Evolutionary conservation across 1,140 invertebrate genomes (phyloP).

Genomic region (Drosophila trapezifrons): DNA sequence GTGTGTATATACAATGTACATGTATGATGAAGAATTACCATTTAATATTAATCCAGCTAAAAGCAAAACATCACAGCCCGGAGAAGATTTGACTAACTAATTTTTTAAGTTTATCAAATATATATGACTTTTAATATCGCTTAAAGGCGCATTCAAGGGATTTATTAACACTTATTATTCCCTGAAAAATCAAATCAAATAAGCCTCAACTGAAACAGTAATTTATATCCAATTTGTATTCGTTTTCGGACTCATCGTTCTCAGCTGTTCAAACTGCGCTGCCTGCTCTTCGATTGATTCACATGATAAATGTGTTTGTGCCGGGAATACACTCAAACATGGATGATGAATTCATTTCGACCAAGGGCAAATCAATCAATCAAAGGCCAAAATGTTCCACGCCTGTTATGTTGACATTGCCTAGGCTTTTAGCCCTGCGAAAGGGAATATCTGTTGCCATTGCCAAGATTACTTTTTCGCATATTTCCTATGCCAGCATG

Average conservation of each 20-base stretch:
- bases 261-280: constrained; percentile 44
- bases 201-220: background rate
- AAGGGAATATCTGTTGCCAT: constrained; percentile 14
- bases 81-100: background rate
- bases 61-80: background rate
- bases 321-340: constrained; percentile 42
- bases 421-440: background rate
- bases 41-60: background rate
- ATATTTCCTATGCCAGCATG: constrained; percentile 21
- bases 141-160: background rate
- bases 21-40: background rate
- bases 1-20: background rate
- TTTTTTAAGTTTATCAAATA: background rate
- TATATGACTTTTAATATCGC: background rate
- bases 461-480: constrained; percentile 4
- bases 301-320: constrained; percentile 32
- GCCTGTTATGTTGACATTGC: constrained; percentile 25
- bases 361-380: constrained; percentile 67
- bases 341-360: constrained; percentile 67
- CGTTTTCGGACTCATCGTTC: constrained; percentile 13
- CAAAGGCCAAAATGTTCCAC: constrained; percentile 32
- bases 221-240: constrained; percentile 28
- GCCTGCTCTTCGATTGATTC: constrained; percentile 11
- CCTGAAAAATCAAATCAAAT: background rate
- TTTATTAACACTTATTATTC: too few relatives aligned